Base-by-base conservation (phyloP, 92 coral and sea anemone species). In the Zoanthus sociatus region DNA sequence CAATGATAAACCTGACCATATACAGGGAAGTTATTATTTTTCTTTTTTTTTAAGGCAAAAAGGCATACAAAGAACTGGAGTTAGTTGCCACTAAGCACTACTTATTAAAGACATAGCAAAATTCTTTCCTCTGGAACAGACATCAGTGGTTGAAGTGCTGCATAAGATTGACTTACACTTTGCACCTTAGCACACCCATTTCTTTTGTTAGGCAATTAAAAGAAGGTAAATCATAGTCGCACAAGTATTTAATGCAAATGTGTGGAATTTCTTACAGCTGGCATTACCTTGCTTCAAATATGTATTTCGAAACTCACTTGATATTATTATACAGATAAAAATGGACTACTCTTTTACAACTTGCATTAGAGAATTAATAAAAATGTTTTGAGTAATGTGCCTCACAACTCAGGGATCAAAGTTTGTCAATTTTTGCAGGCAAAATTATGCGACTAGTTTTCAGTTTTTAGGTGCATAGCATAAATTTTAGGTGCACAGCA, bases 11-110 rank as follows among this genome's bases (percentile, higher is more conserved):
- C 67, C 67, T 60, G 67, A 60, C 67, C 1, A 6, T 60, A 15
- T 6, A 60, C 67, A 60, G 13, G 1, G 67, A 60, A 60, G 5
- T 60, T 60, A 60, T 60, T 60, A 60, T 60, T 60, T 60, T 60
- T 69, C 63, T 46, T 69, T 13, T 70, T 51, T 16, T 31, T n/a
- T n/a, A 71, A 88, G 91, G 87, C 14, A 71, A 79, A 44, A 88
- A 88, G 68, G 91, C 71, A 9, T 48, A 60, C 84, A 88, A 88
- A 83, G 91, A 88, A 13, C 75, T 88, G 11, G 91, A 88, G 33
- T 4, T 77, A 6, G 66, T 88, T 5, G 33, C 83, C 47, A 88
- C 66, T 37, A 70, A 37, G 58, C 76, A 66, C 13, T 21, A 58
- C 64, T 88, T 3, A 53, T 88, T 5, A 88, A 88, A 16, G 88